Evolutionary conservation across 2,888 invertebrate genomes (phyloP).

Genomic region (Leucozona laternaria): DNA sequence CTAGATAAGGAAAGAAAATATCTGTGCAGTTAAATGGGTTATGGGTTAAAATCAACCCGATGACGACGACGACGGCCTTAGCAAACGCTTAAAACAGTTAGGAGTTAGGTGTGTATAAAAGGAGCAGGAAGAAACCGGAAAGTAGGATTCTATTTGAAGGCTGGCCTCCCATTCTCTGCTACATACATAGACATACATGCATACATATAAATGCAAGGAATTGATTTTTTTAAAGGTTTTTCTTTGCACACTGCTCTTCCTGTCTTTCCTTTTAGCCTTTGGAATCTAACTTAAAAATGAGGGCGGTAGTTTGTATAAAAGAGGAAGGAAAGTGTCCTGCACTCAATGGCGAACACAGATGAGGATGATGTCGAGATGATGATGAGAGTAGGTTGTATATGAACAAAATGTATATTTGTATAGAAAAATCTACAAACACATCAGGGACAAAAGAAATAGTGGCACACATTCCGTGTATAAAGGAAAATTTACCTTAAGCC

Average conservation of each 20-base stretch:
- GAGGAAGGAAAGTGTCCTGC: slow-evolving; percentile 65
- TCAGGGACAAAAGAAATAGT: slow-evolving; percentile 60
- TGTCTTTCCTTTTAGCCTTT: slow-evolving; percentile 44
- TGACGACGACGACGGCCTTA: slow-evolving; percentile 27
- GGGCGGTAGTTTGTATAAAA: slow-evolving; percentile 63
- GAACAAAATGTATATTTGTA: slow-evolving; percentile 22
- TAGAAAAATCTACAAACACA: slow-evolving; percentile 17
- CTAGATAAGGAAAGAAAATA: slow-evolving; percentile 53
- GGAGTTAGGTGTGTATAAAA: not conserved
- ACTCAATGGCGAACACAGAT: slow-evolving; percentile 59
- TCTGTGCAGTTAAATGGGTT: slow-evolving; percentile 59
- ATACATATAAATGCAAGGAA: slow-evolving; percentile 58
- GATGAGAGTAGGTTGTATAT: not conserved
- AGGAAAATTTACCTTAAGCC: slow-evolving; percentile 59
- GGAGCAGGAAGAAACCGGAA: slow-evolving; percentile 49
- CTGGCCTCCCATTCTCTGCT: slow-evolving; percentile 40
- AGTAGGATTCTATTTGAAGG: slow-evolving; percentile 48
- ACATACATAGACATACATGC: not conserved
- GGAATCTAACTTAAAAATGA: slow-evolving; percentile 47
- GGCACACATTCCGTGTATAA: slow-evolving; percentile 56
- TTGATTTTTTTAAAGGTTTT: slow-evolving; percentile 56
- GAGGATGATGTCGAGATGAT: slow-evolving; percentile 59
- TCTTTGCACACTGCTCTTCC: slow-evolving; percentile 19
- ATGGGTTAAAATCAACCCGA: slow-evolving; percentile 57
- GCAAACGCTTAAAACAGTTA: slow-evolving; percentile 51